Evolutionary conservation across 2,888 invertebrate species (phyloP), one percentile per base, ranked within the genome.

Genomic region (Eilema depressum): DNA sequence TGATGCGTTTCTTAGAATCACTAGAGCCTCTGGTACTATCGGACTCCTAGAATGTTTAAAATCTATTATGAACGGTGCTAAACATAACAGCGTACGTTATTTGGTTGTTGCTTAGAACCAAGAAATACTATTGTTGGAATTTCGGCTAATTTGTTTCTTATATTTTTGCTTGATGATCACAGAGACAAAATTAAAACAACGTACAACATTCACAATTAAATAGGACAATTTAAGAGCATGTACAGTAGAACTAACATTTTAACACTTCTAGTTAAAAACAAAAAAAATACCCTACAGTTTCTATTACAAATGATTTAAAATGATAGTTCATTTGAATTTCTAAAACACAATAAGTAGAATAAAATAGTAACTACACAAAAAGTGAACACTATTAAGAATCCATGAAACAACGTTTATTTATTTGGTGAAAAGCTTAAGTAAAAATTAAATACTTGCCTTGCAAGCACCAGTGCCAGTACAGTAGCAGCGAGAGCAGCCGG

Each of bases 401-500:
- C 17, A 41, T 17, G 41, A 41, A 41, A 3, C 41, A 17, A 37
- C 37, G 37, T 37, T 37, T 8, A 37, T 14, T 14, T 17, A 47
- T 5, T 47, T 47, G 20, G 20, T 25, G 23, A 57, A 25, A 10
- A 57, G 12, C 23, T n/a, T 25, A 23, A 28, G n/a, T 8, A 33
- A 28, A 59, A 20, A 47, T 12, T 56, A 41, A 8, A 28, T 56
- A 41, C 60, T 72, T 85, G 95, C 95, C 95, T 94, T 14, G 96
- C 92, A 37, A 96, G 86, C 14, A 96, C 96, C 41, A 97, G 86
- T 0, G 96, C 96, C 56, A 96, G 88, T 0, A 96, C 96, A 2
- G 96, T 93, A 3, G 96, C 96, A 62, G 97, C 96, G 4, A 97
- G 88, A 0, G 96, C 95, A 70, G 96, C 96, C 0, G 96, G 96